phyloP scores from a whole-genome alignment of 2,113 vertebrate species.

The Microcebus jonahi region DNA sequence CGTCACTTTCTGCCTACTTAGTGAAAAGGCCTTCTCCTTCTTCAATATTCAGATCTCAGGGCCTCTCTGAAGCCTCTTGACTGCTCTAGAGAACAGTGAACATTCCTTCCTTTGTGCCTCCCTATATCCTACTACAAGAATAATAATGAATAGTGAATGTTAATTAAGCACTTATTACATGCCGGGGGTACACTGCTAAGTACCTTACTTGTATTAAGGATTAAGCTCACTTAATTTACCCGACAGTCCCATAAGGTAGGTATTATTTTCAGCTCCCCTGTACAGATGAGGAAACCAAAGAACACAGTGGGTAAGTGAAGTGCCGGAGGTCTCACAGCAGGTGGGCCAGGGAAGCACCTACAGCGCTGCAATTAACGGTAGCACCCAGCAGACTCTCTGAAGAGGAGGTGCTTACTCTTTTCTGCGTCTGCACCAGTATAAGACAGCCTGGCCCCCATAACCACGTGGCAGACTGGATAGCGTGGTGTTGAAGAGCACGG shows the following conservation, averaged over 20 bases:
- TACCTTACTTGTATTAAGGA: neutral
- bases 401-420: neutral
- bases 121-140: neutral
- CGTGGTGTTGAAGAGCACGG: accelerated
- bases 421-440: neutral
- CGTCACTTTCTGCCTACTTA: neutral
- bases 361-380: accelerated
- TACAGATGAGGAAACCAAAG: neutral
- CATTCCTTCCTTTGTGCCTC: neutral
- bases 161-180: neutral
- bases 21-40: neutral
- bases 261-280: slow-evolving; percentile 5
- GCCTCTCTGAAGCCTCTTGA: neutral
- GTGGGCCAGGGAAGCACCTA: neutral
- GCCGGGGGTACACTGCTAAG: neutral
- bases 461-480: no score
- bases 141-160: neutral
- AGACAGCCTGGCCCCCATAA: neutral
- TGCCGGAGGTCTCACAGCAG: neutral
- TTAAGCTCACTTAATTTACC: neutral
- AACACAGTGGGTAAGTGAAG: neutral
- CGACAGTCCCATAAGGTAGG: neutral
- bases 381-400: neutral
- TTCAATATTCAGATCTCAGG: neutral
- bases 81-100: neutral